Evolutionary conservation across 2,888 invertebrate genomes (phyloP), one percentile per base, ranked within the genome.

Genomic region (Drosophila melanosoma): DNA sequence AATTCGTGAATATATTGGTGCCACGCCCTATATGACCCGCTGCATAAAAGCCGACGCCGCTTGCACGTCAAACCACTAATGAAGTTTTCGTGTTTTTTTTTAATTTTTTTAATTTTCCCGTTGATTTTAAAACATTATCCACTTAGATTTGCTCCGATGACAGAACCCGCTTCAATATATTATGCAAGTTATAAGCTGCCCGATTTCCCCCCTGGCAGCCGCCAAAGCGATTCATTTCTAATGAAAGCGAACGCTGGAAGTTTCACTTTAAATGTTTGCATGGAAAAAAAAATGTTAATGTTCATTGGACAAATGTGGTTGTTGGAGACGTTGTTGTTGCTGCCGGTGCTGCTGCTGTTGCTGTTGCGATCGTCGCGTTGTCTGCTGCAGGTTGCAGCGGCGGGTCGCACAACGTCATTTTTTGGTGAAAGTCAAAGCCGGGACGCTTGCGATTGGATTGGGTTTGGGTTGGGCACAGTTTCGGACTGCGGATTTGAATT

Each of bases 201-300:
- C 33, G 36, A 45, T 35, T 45, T 20, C 26, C 38, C 40, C 60
- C 26, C 51, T 11, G 26, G 33, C 42, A 40, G 12, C 49, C 38
- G 23, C 15, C 15, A 33, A 17, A 54, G 58, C 68, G 77, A 80
- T 51, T 74, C 77, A 89, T 88, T 90, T 85, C 89, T 83, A 87
- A 88, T 82, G 87, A 90, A 88, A 90, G 89, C 79, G 83, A 88
- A 76, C 76, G 90, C 72, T 77, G 70, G 67, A 84, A 89, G 79
- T 85, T 86, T 82, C 87, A 84, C 89, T 89, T 84, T 88, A 86
- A 83, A 65, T 78, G 78, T 57, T 78, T 76, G 71, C 61, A 76
- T 71, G 71, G 61, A 76, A 82, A 67, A 81, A 82, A 83, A 82
- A 83, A 82, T 74, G 69, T 86, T 87, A 83, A 85, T 87, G 82